Evolutionary conservation across 2,797 vertebrate species (phyloP).

Genomic region (Atherinosoma microstoma): DNA sequence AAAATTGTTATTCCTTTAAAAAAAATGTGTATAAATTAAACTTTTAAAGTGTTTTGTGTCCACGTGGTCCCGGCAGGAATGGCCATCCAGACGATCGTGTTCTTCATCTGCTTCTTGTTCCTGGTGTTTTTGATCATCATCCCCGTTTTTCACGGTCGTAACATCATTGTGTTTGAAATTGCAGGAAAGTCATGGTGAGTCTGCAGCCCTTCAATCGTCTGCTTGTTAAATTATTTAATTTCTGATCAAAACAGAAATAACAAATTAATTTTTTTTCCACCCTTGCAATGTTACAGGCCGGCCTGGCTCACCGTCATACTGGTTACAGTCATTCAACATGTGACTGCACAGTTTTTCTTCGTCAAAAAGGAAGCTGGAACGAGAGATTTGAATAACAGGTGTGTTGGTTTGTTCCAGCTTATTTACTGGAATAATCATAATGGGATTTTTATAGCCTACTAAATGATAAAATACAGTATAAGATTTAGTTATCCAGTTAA

Average conservation of each 20-base stretch:
- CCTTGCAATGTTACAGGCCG: constrained; percentile 82
- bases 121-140: constrained; percentile 91
- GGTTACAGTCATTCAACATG: constrained; percentile 83
- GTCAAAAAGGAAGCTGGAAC: constrained; percentile 83
- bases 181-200: constrained; percentile 89
- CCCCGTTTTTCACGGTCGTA: constrained; percentile 87
- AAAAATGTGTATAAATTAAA: neutral
- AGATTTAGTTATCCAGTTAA: too few relatives aligned
- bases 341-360: constrained; percentile 86
- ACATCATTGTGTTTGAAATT: constrained; percentile 83
- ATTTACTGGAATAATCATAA: neutral
- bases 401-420: neutral
- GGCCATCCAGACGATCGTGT: constrained; percentile 90
- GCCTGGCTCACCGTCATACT: constrained; percentile 89
- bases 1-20: neutral
- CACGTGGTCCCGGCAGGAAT: constrained; percentile 81
- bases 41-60: neutral
- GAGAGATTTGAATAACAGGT: constrained; percentile 85
- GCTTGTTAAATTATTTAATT: neutral
- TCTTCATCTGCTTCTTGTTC: constrained; percentile 88
- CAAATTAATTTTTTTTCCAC: neutral
- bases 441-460: neutral
- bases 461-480: too few relatives aligned
- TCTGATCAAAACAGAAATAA: neutral
- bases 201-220: neutral